Evolutionary conservation across 2,888 invertebrate species (phyloP).

Genomic region (Escarpia spicata): DNA sequence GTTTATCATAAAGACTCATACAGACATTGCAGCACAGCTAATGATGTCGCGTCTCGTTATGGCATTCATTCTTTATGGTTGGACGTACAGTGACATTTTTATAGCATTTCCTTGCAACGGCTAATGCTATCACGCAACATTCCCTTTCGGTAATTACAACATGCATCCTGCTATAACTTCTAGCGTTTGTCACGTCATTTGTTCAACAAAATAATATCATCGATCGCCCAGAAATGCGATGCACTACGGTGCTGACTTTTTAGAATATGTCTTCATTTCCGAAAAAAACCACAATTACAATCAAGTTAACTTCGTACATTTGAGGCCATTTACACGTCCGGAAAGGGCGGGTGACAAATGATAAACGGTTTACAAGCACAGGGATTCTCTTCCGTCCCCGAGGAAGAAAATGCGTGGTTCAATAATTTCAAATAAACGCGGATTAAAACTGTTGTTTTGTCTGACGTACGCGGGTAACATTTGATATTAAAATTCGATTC

Average conservation of each 20-base stretch:
- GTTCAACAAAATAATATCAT: not conserved
- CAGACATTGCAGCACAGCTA: not conserved
- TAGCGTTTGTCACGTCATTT: not conserved
- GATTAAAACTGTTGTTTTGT: not conserved
- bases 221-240: not conserved
- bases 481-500: not conserved
- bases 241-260: too few species aligned
- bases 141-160: not conserved
- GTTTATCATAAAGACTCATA: not conserved
- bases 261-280: too few species aligned
- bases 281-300: too few species aligned
- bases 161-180: not conserved
- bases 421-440: not conserved
- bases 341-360: not conserved
- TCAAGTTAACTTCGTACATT: too few species aligned
- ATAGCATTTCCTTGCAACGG: not conserved
- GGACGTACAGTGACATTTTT: not conserved
- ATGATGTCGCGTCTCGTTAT: not conserved
- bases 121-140: not conserved
- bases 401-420: not conserved
- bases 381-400: not conserved
- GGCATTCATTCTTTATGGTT: not conserved
- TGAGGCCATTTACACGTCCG: not conserved
- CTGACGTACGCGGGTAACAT: not conserved
- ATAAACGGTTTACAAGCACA: not conserved